A percentile compares a stretch with the other conserved stretches of the same genome.
phyloP scores from a whole-genome alignment of 2,113 vertebrate genomes.

The Pygoscelis adeliae region DNA sequence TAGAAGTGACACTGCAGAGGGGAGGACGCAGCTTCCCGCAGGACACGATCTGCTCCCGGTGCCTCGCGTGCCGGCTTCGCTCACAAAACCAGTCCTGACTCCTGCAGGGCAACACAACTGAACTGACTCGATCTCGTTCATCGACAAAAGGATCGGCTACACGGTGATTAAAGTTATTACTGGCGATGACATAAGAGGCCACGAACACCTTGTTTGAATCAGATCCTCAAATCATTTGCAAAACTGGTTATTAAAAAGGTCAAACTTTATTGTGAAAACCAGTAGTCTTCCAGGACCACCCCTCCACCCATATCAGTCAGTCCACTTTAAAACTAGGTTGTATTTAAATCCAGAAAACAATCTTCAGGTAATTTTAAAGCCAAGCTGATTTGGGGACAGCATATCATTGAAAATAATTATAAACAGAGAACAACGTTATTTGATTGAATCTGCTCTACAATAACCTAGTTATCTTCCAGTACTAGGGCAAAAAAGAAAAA shows the following conservation, averaged over 20 bases:
- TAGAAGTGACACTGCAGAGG: not conserved
- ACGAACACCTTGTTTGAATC: not conserved
- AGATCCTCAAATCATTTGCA: conserved; percentile 58
- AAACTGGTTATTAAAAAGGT: conserved; percentile 67
- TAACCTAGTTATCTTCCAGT: conserved; percentile 64
- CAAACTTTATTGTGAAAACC: conserved; percentile 70
- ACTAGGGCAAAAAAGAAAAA: not conserved
- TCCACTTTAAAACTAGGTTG: conserved; percentile 62
- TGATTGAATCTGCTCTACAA: conserved; percentile 51
- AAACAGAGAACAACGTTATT: conserved; percentile 40
- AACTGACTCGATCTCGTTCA: not conserved
- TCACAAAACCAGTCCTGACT: not conserved
- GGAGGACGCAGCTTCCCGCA: not conserved
- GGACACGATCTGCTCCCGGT: not conserved
- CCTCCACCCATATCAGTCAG: conserved; percentile 50
- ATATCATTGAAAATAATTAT: conserved; percentile 38
- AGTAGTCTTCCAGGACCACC: conserved; percentile 65
- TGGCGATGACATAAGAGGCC: conserved; percentile 12
- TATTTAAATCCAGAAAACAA: conserved; percentile 42
- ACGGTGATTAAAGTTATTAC: not conserved
- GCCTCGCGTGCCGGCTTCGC: not conserved
- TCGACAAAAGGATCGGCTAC: not conserved
- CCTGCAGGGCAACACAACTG: conserved; percentile 4
- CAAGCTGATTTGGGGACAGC: conserved; percentile 54
- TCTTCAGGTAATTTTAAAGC: conserved; percentile 58